A percentile compares a stretch with the other conserved stretches of the same genome.
phyloP scores from a whole-genome alignment of 2,797 vertebrate genomes.

The Alfaro cultratus region DNA sequence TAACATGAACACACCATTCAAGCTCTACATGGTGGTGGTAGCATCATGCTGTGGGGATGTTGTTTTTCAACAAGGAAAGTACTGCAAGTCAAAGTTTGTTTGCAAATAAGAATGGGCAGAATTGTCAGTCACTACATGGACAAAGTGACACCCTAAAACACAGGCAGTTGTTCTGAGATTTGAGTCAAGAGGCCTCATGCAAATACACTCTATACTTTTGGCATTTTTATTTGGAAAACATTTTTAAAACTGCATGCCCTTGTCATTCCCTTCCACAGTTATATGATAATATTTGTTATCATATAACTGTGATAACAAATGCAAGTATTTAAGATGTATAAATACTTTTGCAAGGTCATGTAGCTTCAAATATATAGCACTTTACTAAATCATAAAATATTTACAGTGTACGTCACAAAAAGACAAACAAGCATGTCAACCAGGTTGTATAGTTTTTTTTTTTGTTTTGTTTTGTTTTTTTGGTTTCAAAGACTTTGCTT shows the following conservation, averaged over 20 bases:
- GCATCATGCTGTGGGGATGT: background rate
- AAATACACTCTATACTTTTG: background rate
- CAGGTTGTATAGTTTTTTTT: background rate
- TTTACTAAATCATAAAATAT: background rate
- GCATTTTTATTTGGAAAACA: background rate
- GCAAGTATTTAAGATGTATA: background rate
- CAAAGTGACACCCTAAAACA: background rate
- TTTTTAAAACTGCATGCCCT: background rate
- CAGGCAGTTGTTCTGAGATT: background rate
- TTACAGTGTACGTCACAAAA: background rate
- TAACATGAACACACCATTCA: background rate
- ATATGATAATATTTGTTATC: background rate
- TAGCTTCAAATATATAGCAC: background rate
- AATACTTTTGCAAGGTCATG: background rate
- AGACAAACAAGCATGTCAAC: background rate
- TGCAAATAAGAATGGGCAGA: background rate
- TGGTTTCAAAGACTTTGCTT: background rate
- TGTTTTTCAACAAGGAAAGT: background rate
- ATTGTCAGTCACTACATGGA: background rate
- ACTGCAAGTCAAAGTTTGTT: background rate
- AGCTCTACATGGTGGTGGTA: background rate
- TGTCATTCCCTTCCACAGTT: background rate
- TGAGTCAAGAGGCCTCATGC: background rate
- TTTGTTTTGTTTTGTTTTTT: background rate
- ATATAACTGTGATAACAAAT: too few relatives aligned